phyloP scores from a whole-genome alignment of 2,797 vertebrate genomes.

The Esox masquinongy region DNA sequence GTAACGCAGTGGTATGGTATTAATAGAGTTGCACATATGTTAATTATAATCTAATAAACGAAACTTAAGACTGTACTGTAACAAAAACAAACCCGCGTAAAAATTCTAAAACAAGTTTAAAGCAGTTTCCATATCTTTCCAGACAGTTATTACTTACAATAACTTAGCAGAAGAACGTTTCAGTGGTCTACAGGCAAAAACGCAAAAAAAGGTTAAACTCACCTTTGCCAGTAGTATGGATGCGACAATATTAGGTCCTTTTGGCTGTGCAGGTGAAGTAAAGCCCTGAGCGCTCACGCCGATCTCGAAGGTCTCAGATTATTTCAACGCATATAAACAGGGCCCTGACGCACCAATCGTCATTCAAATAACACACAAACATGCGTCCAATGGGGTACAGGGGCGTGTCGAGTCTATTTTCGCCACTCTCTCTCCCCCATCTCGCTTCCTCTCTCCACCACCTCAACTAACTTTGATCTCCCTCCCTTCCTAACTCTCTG shows the following conservation, averaged over 20 bases:
- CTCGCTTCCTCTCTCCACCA: not conserved
- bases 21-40: too few relatives aligned
- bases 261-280: not conserved
- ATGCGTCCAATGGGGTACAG: not conserved
- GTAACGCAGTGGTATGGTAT: too few relatives aligned
- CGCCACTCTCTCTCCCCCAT: not conserved
- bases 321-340: not conserved
- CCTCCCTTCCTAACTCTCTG: not conserved
- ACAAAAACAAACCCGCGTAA: too few relatives aligned
- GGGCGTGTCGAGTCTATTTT: not conserved
- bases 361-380: not conserved
- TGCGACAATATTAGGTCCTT: not conserved
- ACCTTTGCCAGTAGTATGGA: not conserved
- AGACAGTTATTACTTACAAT: not conserved
- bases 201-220: not conserved
- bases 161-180: not conserved
- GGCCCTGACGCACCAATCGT: not conserved
- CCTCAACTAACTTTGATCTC: not conserved
- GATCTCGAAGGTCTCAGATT: not conserved
- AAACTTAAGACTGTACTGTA: too few relatives aligned
- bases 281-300: not conserved
- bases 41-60: too few relatives aligned
- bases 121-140: too few relatives aligned
- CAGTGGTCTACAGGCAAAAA: not conserved
- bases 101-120: too few relatives aligned